Evolutionary conservation across 2,888 invertebrate genomes (phyloP), one percentile per base, ranked within the genome.

Genomic region (Ophonus ardosiacus): DNA sequence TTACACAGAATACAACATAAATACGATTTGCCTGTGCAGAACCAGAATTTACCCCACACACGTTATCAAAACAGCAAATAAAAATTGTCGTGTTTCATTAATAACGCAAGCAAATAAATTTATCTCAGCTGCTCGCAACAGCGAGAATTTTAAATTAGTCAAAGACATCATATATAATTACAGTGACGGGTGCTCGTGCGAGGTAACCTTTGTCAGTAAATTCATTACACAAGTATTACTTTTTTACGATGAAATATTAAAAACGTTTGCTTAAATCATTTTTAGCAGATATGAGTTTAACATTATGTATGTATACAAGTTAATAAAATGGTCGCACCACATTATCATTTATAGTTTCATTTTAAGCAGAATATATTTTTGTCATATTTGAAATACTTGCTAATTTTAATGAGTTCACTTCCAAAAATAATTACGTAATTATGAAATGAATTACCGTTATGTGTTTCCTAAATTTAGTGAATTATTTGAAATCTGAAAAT

Each of bases 1-100:
- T 80, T 61, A 80, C 61, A 17, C 40, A 18, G 61, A 80, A 59
- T 40, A 80, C 38, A 80, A 59, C 80, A 80, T 80, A 80, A 80
- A 80, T 61, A 80, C 59, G 61, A 80, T 80, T 80, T 80, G 40
- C 59, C 40, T 43, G 43, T 38, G 68, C 8, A 38, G 68, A 68
- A 31, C 40, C 38, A 10, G 71, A 43, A 57, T 57, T 78, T 57
- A 59, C 57, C 61, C 40, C 59, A 80, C 31, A 40, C 24, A 21
- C 71, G 79, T 85, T 85, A 85, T 85, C 85, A 85, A 79, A 85
- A 80, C 65, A 80, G 71, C 85, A 85, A 79, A 85, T 85, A 84
- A 78, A 83, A 83, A 78, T 84, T 79, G 79, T 79, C 68, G 68
- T n/a, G 71, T 85, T 68, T 80, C 80, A 85, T 85, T 85, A 85